These are phyloP conservation scores for Tetramorium alpestre DNA, from an alignment of 1,140 invertebrate species.

Conservation along the genomic window DNA sequence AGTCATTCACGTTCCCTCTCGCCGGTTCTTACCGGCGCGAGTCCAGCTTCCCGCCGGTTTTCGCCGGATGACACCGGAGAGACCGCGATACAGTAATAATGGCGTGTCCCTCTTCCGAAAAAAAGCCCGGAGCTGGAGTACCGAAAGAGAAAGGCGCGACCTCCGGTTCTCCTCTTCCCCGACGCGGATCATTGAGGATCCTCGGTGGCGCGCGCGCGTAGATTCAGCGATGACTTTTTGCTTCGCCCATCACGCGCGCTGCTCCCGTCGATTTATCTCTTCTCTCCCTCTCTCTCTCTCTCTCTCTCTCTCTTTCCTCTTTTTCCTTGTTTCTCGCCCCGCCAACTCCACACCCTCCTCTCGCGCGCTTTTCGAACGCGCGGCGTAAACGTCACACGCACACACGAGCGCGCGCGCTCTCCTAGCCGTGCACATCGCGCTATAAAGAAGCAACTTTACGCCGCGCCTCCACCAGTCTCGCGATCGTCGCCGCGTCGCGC, in stretches of 20 bases:
- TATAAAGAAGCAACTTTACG: slow-evolving; percentile 59
- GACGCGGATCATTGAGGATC: background rate
- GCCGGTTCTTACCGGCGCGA: background rate
- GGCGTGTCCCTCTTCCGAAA: background rate
- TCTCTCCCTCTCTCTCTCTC: background rate
- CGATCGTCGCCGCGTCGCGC: slow-evolving; percentile 67
- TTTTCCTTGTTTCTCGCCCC: background rate
- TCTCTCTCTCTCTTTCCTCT: background rate
- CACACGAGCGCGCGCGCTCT: slow-evolving; percentile 19
- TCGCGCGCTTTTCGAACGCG: slow-evolving; percentile 74
- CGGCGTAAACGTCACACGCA: slow-evolving; percentile 43
- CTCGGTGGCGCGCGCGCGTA: background rate
- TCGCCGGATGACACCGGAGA: background rate
- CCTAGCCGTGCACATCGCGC: slow-evolving; percentile 5
- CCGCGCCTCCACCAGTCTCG: slow-evolving; percentile 66
- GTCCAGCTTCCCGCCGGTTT: background rate
- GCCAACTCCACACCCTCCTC: slow-evolving; percentile 57
- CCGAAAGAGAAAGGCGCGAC: slow-evolving; percentile 2
- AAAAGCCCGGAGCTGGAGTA: background rate
- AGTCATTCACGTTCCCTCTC: background rate
- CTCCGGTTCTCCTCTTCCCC: background rate
- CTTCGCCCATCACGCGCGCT: background rate
- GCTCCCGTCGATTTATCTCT: background rate
- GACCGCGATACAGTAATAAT: background rate
- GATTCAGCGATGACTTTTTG: background rate